These are phyloP conservation scores for Yponomeuta malinellus DNA, from an alignment of 2,888 invertebrate genomes.

Conservation along the genomic window DNA sequence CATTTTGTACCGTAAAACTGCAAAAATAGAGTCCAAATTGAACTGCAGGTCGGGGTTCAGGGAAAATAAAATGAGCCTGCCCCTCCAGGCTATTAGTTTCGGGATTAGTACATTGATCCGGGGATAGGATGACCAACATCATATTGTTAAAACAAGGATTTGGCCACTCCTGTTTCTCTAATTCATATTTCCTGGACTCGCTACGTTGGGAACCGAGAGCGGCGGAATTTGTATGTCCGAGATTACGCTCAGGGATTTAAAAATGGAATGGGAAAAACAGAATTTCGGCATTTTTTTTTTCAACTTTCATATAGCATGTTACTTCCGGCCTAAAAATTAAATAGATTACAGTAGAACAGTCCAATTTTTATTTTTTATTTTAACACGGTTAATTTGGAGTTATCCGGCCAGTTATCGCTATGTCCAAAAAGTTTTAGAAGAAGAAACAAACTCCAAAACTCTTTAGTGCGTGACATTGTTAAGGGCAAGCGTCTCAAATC, in stretches of 20 bases:
- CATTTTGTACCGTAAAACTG: neutral
- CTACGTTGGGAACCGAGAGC: neutral
- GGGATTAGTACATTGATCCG: constrained; percentile 64
- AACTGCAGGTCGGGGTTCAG: neutral
- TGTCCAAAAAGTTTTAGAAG: neutral
- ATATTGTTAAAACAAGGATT: constrained; percentile 64
- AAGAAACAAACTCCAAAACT: neutral
- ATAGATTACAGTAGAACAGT: neutral
- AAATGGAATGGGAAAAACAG: constrained; percentile 2
- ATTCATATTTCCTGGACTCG: constrained; percentile 10
- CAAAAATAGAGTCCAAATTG: neutral
- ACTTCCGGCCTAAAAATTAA: neutral
- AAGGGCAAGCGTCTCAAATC: constrained; percentile 19
- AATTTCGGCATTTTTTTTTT: neutral
- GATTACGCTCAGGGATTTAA: constrained; percentile 1
- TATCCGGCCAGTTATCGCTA: neutral
- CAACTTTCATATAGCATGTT: neutral
- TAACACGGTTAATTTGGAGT: neutral
- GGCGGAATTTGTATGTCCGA: neutral
- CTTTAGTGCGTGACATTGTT: constrained; percentile 9
- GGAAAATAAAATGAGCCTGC: constrained; percentile 14
- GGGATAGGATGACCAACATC: constrained; percentile 67
- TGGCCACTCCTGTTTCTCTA: constrained; percentile 38
- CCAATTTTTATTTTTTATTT: neutral
- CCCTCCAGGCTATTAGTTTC: constrained; percentile 60